Percentiles rank a stretch among this genome's conserved stretches.
These are phyloP conservation scores for Gonatopus flavifemur DNA, from an alignment of 1,140 invertebrate genomes.

Conservation along the genomic window DNA sequence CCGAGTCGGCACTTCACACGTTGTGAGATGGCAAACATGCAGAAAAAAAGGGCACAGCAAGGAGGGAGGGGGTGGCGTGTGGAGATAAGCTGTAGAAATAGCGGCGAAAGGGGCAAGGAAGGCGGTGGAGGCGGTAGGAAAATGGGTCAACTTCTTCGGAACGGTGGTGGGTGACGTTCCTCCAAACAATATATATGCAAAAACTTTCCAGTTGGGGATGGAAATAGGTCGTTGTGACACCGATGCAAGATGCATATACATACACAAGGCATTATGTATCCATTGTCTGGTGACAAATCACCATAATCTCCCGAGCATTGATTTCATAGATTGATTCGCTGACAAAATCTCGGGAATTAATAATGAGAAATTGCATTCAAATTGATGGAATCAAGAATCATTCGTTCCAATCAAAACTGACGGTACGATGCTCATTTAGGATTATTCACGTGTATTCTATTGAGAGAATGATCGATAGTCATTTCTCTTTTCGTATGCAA, in stretches of 20 bases:
- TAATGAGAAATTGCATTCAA: no score
- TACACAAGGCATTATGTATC: background rate
- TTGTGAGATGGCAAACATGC: background rate
- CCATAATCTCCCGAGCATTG: no score
- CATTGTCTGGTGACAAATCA: no score
- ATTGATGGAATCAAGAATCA: no score
- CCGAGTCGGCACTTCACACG: no score
- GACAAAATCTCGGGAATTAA: no score
- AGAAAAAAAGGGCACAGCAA: background rate
- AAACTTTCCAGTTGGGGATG: slow-evolving; percentile 1
- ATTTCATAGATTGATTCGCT: no score
- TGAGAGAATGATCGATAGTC: no score
- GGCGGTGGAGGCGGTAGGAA: background rate
- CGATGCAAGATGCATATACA: background rate
- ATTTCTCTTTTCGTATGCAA: no score
- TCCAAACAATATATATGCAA: background rate
- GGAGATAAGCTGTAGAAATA: background rate
- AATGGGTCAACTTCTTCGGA: slow-evolving; percentile 7
- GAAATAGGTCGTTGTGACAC: slow-evolving; percentile 3
- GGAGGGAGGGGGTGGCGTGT: background rate
- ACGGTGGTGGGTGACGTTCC: background rate
- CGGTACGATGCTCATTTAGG: no score
- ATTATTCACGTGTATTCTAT: no score
- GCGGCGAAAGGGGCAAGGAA: background rate
- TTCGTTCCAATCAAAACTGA: no score